These are phyloP conservation scores for Oreochromis spilurus DNA, from an alignment of 2,113 vertebrate genomes.

Conservation along the genomic window DNA sequence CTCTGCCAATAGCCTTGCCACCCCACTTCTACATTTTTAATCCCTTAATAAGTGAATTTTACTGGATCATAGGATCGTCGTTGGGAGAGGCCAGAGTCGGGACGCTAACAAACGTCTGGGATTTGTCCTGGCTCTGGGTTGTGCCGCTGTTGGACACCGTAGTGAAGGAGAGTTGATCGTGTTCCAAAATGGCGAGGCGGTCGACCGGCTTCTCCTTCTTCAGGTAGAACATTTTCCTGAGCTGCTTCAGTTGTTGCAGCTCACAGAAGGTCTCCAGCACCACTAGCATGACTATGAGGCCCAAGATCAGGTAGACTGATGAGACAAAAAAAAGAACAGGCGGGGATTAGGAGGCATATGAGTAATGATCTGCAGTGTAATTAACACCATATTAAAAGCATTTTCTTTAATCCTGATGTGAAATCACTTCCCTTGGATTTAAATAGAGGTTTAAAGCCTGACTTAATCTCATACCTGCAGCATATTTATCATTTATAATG, in stretches of 20 bases:
- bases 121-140: slow-evolving; percentile 76
- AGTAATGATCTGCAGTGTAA: neutral
- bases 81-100: slow-evolving; percentile 59
- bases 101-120: slow-evolving; percentile 76
- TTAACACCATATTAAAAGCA: neutral
- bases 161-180: slow-evolving; percentile 91
- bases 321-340: neutral
- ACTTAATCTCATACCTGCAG: neutral
- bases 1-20: neutral
- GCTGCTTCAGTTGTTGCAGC: slow-evolving; percentile 91
- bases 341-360: neutral
- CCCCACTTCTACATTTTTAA: neutral
- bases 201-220: slow-evolving; percentile 91
- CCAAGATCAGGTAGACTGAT: slow-evolving; percentile 88
- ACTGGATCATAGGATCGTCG: slow-evolving; percentile 78
- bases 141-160: slow-evolving; percentile 77
- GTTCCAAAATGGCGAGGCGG: slow-evolving; percentile 83
- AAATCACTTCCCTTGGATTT: neutral
- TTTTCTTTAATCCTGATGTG: neutral
- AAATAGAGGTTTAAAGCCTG: neutral
- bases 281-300: slow-evolving; percentile 91
- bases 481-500: neutral
- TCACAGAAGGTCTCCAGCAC: slow-evolving; percentile 97
- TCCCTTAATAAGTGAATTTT: slow-evolving; percentile 18
- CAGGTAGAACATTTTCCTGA: slow-evolving; percentile 93